Percentiles rank a stretch among this genome's conserved stretches.
These are phyloP conservation scores for Pomacea canaliculata DNA, from an alignment of 2,888 invertebrate genomes.

Conservation along the genomic window DNA sequence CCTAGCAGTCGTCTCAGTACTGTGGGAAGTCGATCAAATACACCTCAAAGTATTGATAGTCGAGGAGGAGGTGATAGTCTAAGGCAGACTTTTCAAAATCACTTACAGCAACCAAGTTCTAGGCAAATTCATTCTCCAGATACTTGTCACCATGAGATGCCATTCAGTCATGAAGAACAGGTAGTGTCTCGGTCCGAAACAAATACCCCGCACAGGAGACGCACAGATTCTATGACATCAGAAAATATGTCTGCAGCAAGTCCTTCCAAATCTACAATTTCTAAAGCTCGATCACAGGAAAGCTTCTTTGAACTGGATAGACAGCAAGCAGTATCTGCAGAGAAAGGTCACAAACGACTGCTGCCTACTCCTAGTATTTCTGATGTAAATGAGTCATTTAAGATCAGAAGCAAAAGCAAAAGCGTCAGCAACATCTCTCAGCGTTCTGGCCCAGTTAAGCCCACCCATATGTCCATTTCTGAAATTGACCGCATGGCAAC, in stretches of 20 bases:
- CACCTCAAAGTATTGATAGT: slow-evolving; percentile 14
- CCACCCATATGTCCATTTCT: slow-evolving; percentile 54
- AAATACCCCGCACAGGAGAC: slow-evolving; percentile 16
- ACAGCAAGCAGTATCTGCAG: slow-evolving; percentile 27
- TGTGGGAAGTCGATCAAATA: slow-evolving; percentile 24
- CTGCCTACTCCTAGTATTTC: slow-evolving; percentile 49
- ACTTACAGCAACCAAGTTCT: not conserved
- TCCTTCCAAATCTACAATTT: slow-evolving; percentile 32
- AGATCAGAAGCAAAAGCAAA: slow-evolving; percentile 57
- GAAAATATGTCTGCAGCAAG: slow-evolving; percentile 29
- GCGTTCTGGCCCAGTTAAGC: slow-evolving; percentile 51
- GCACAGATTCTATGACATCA: slow-evolving; percentile 32
- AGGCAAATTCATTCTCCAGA: not conserved
- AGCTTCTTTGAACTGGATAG: slow-evolving; percentile 50
- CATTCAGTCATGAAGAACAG: not conserved
- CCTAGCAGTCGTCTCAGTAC: slow-evolving; percentile 31
- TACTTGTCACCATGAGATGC: not conserved
- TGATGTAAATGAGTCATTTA: slow-evolving; percentile 46
- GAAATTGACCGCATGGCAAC: slow-evolving; percentile 46
- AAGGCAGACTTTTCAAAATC: not conserved
- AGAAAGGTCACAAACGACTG: slow-evolving; percentile 52
- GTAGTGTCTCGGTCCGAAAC: slow-evolving; percentile 17
- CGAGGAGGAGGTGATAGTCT: not conserved
- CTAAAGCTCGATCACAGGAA: slow-evolving; percentile 55
- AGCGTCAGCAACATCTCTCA: slow-evolving; percentile 49